These are phyloP conservation scores for Carassius auratus DNA, from an alignment of 2,113 vertebrate species.

Conservation along the genomic window DNA sequence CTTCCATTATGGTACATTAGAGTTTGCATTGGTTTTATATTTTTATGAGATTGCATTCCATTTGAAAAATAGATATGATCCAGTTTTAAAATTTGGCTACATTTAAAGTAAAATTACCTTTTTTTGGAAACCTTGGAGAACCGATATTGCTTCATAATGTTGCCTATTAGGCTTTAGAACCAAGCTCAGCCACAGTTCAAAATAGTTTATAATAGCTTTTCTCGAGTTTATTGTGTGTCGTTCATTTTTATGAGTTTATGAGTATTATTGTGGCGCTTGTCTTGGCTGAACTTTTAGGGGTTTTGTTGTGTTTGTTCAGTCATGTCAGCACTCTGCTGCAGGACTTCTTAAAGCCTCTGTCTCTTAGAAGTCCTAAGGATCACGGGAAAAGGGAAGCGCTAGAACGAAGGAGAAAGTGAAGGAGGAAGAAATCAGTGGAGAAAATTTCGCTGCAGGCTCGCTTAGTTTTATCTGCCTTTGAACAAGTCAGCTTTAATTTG, in stretches of 20 bases:
- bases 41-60: neutral
- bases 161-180: neutral
- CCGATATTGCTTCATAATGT: neutral
- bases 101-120: neutral
- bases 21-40: too few relatives aligned
- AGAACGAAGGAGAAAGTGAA: constrained; percentile 61
- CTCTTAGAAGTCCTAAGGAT: constrained; percentile 56
- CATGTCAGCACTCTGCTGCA: constrained; percentile 21
- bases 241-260: neutral
- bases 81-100: neutral
- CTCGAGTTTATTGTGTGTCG: neutral
- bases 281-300: neutral
- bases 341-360: constrained; percentile 59
- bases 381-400: neutral
- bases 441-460: constrained; percentile 79
- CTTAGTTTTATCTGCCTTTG: constrained; percentile 81
- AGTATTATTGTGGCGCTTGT: neutral
- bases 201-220: neutral
- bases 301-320: constrained; percentile 29
- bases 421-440: constrained; percentile 79
- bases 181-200: neutral
- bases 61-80: neutral
- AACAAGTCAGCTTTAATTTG: constrained; percentile 84
- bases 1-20: too few relatives aligned
- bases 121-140: neutral